These are phyloP conservation scores for Myrmophylax atrothorax DNA, from an alignment of 2,113 vertebrate genomes.

Conservation along the genomic window DNA sequence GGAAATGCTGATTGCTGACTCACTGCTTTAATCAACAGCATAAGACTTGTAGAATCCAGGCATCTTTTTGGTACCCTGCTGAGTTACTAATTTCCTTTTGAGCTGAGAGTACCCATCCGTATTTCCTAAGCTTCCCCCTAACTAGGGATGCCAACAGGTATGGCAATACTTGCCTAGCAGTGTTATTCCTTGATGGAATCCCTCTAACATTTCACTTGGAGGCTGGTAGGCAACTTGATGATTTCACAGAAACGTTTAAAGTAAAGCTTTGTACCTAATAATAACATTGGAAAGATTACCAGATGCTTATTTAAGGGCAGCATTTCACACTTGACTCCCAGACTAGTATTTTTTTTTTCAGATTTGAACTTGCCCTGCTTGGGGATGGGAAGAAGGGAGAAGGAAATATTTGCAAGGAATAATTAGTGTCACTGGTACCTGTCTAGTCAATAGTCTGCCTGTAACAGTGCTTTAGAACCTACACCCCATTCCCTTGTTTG, in stretches of 20 bases:
- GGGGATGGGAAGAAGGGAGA: background rate
- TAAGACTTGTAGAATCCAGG: background rate
- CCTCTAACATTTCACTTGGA: background rate
- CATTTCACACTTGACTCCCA: background rate
- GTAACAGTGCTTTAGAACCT: background rate
- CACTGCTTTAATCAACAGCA: background rate
- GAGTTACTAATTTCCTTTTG: background rate
- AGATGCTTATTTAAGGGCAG: background rate
- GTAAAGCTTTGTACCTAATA: background rate
- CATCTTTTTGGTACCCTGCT: background rate
- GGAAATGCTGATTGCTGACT: background rate
- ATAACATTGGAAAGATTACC: background rate
- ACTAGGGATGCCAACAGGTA: rapidly evolving
- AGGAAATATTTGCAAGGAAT: background rate
- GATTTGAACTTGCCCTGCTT: background rate
- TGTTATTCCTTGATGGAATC: background rate
- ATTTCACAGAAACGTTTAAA: background rate
- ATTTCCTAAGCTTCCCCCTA: background rate
- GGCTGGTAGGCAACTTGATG: background rate
- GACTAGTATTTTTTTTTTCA: background rate
- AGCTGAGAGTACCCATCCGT: background rate
- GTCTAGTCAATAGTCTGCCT: background rate
- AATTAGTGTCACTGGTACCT: background rate
- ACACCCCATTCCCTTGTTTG: background rate
- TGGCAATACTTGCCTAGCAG: background rate